Conservation (phyloP, 1,140 invertebrate species). For the Melitaea cinxia region DNA sequence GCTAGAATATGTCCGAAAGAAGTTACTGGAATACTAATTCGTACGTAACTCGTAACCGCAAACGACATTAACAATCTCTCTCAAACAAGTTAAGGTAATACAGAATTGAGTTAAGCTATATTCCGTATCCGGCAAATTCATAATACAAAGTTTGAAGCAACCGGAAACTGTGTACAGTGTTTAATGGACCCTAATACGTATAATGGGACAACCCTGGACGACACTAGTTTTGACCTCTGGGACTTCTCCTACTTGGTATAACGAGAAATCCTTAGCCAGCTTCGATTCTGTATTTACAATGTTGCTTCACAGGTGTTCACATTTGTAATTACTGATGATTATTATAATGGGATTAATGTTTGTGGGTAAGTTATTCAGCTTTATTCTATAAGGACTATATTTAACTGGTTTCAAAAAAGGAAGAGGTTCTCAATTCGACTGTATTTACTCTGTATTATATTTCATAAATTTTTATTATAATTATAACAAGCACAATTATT, state of each 20-base stretch:
- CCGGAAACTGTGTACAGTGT: conserved; percentile 1
- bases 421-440: no score
- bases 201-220: conserved; percentile 2
- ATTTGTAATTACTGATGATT: no score
- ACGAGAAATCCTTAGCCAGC: background rate
- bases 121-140: conserved; percentile 3
- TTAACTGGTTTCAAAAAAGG: no score
- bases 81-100: conserved; percentile 8
- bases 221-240: background rate
- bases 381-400: no score
- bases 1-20: no score
- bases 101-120: background rate
- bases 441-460: no score
- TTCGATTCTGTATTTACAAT: background rate
- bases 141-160: conserved; percentile 6
- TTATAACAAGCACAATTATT: no score
- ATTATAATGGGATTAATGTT: no score
- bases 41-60: background rate
- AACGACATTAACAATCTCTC: background rate
- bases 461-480: no score
- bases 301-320: background rate
- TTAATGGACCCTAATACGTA: conserved; percentile 7
- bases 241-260: background rate
- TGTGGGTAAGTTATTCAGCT: no score
- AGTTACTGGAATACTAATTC: no score